Evolutionary conservation across 2,797 vertebrate genomes (phyloP).

Genomic region (Pseudochaenichthys georgianus): DNA sequence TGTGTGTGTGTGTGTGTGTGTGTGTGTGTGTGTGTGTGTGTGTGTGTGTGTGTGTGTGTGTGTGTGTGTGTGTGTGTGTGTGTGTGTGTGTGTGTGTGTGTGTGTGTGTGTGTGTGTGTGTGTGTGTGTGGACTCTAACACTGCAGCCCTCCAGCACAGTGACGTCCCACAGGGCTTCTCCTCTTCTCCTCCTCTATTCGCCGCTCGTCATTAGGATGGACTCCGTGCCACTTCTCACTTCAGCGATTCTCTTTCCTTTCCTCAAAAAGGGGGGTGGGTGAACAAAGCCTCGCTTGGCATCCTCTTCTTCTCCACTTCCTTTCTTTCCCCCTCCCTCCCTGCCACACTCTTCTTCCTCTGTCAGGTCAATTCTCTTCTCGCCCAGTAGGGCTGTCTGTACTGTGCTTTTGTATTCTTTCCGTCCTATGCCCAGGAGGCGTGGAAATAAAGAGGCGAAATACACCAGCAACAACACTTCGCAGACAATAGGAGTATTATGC

Average conservation of each 20-base stretch:
- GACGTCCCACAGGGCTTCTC: constrained; percentile 61
- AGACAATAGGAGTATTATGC: background rate
- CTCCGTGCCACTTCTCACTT: constrained; percentile 65
- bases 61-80: constrained; percentile 10
- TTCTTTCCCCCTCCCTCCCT: background rate
- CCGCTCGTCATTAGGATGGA: constrained; percentile 71
- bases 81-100: background rate
- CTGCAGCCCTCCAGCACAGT: constrained; percentile 48
- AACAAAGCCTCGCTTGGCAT: constrained; percentile 63
- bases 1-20: constrained; percentile 2
- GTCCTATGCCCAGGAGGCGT: constrained; percentile 26
- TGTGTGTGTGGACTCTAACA: constrained; percentile 19
- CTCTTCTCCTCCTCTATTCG: constrained; percentile 43
- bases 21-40: constrained; percentile 5
- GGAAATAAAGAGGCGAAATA: constrained; percentile 25
- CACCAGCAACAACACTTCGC: constrained; percentile 25
- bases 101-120: constrained; percentile 20
- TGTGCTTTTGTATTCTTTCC: constrained; percentile 7
- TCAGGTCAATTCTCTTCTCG: constrained; percentile 49
- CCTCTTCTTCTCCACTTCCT: constrained; percentile 15
- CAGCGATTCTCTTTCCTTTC: constrained; percentile 49
- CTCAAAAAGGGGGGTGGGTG: constrained; percentile 35
- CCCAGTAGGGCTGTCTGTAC: constrained; percentile 29
- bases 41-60: constrained; percentile 15
- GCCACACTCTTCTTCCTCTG: constrained; percentile 18